Evolutionary conservation across 2,888 invertebrate genomes (phyloP), one percentile per base, ranked within the genome.

Genomic region (Drosophila pegasa): DNA sequence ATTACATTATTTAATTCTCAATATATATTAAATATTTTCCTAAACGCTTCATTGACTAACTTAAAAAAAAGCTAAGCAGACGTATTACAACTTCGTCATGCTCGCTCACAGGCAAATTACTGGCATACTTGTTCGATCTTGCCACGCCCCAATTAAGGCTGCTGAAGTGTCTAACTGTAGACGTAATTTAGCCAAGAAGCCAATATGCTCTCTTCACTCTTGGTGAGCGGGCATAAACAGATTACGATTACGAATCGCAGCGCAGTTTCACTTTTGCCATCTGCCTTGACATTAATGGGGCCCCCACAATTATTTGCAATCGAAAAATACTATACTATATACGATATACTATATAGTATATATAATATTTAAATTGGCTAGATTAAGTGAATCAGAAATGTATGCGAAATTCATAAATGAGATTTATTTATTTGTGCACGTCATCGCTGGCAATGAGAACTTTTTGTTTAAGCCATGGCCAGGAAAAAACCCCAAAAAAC

Each of bases 201-300:
- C 14, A 22, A 41, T 41, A 41, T 22, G 8, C 41, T 14, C 22
- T 22, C 8, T 8, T 8, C 22, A 22, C 14, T 22, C 14, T 22
- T 22, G 3, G 41, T 22, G 22, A 22, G 8, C 22, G 22, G 8
- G 41, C n/a, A 29, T 33, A 3, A 3, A 31, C 40, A 33, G 27
- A 31, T 56, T 38, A 7, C 12, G 27, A 31, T 56, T 38, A 7
- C 12, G 38, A 51, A 55, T 60, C 50, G 45, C 45, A 20, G 57
- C 18, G 16, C 18, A 59, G 76, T 75, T 76, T 75, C 76, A 67
- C 76, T 67, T 76, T 67, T 58, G 35, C 25, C 18, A 16, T 37
- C 56, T 54, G 40, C 75, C 75, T 67, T 75, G 76, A 71, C 76
- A 75, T 62, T 59, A 75, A 75, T 75, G 29, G 29, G 59, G 45